These are phyloP conservation scores for Euplexia lucipara DNA, from an alignment of 2,888 invertebrate genomes.

Conservation along the genomic window DNA sequence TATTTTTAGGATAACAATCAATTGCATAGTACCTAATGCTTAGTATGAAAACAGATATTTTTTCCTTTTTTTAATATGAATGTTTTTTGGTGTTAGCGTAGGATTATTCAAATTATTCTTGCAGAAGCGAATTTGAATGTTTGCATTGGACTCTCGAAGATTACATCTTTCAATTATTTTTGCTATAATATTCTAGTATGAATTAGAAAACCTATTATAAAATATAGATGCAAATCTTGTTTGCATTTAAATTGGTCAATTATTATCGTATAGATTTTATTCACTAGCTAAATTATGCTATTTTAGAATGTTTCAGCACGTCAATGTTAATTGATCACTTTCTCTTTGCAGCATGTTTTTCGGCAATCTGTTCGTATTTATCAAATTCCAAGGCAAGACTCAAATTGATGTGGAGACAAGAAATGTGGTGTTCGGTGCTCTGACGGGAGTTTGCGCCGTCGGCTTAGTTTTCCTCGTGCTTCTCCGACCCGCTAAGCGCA, in stretches of 20 bases:
- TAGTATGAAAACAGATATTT: too few relatives aligned
- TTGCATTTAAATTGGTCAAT: constrained; percentile 49
- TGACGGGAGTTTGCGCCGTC: constrained; percentile 93
- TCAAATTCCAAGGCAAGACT: constrained; percentile 95
- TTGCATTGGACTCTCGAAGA: not conserved
- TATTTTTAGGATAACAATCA: too few relatives aligned
- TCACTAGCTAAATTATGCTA: constrained; percentile 27
- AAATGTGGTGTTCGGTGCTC: constrained; percentile 95
- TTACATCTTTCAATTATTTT: constrained; percentile 13
- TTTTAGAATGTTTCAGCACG: constrained; percentile 34
- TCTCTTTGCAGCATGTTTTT: constrained; percentile 95
- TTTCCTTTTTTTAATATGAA: too few relatives aligned
- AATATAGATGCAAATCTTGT: constrained; percentile 38
- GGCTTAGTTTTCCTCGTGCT: constrained; percentile 93
- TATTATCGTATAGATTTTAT: constrained; percentile 37
- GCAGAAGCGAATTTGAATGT: not conserved
- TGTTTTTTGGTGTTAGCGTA: not conserved
- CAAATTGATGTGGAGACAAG: constrained; percentile 94
- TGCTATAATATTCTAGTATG: constrained; percentile 7
- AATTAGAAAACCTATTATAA: constrained; percentile 15
- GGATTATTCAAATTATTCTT: constrained; percentile 5
- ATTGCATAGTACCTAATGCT: too few relatives aligned
- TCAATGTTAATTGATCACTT: constrained; percentile 41
- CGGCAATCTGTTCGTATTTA: constrained; percentile 98
- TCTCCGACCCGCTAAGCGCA: constrained; percentile 91